Percentiles rank a stretch among this genome's conserved stretches.
These are phyloP conservation scores for Melinaea menophilus DNA, from an alignment of 2,888 invertebrate species.

Conservation along the genomic window DNA sequence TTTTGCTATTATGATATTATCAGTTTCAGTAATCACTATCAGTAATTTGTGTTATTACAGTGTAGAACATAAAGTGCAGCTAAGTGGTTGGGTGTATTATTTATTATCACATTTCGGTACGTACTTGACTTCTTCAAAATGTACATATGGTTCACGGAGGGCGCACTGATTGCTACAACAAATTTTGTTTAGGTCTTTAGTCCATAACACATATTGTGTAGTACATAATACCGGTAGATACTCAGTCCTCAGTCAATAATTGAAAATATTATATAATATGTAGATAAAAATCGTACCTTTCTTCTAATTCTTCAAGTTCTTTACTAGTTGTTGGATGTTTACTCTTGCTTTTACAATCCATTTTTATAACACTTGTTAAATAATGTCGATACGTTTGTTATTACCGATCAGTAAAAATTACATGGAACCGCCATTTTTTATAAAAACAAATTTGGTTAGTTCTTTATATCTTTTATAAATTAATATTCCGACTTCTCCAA, in stretches of 20 bases:
- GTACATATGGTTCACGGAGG: neutral
- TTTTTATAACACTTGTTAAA: conserved; percentile 47
- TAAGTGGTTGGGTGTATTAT: neutral
- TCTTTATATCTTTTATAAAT: no score
- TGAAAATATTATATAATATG: neutral
- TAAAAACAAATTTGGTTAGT: neutral
- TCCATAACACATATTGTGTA: neutral
- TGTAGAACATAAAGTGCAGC: neutral
- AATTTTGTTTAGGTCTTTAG: neutral
- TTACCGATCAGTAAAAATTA: conserved; percentile 4
- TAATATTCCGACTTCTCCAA: no score
- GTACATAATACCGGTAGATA: neutral
- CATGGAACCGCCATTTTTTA: neutral
- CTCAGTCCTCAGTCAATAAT: no score
- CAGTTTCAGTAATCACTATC: no score
- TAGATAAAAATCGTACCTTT: conserved; percentile 45
- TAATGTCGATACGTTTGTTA: conserved; percentile 18
- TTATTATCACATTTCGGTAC: neutral
- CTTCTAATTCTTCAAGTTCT: conserved; percentile 59
- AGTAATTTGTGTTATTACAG: neutral
- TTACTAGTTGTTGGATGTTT: conserved; percentile 55
- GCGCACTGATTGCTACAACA: neutral
- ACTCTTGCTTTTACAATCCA: conserved; percentile 51
- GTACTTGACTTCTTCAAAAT: conserved; percentile 6
- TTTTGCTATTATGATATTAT: no score